Percentiles rank a stretch among this genome's conserved stretches.
Evolutionary conservation across 1,140 invertebrate species (phyloP).

Genomic region (Rhagoletis pomonella): DNA sequence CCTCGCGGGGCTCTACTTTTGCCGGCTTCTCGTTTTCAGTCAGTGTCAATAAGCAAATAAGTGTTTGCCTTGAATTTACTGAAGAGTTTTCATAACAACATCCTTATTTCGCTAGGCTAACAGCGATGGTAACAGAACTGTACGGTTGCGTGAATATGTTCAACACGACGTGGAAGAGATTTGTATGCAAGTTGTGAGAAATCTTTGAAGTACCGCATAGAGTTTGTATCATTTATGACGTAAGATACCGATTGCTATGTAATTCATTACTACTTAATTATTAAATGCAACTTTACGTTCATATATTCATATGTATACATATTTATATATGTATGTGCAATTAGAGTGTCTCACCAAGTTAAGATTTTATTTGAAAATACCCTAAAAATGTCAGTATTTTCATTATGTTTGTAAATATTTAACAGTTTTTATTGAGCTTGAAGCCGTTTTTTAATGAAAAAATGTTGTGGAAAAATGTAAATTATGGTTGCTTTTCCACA

Average conservation of each 20-base stretch:
- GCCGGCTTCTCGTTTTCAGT: background rate
- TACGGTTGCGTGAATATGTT: background rate
- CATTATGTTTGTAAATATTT: no score
- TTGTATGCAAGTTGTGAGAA: background rate
- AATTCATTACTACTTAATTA: background rate
- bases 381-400: no score
- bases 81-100: conserved; percentile 32
- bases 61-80: conserved; percentile 47
- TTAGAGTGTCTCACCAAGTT: background rate
- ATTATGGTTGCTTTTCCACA: no score
- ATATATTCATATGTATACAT: background rate
- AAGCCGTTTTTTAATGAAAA: no score
- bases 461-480: no score
- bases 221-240: background rate
- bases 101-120: background rate
- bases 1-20: background rate
- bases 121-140: background rate
- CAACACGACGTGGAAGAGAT: no score
- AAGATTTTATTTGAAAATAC: no score
- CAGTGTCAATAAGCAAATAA: conserved; percentile 52
- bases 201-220: background rate
- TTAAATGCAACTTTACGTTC: background rate
- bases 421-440: no score
- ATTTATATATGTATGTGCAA: background rate
- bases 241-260: background rate